Percentiles rank a stretch among this genome's conserved stretches.
Conservation (phyloP, 1,140 invertebrate genomes). For the Drosophila fuyamai region DNA sequence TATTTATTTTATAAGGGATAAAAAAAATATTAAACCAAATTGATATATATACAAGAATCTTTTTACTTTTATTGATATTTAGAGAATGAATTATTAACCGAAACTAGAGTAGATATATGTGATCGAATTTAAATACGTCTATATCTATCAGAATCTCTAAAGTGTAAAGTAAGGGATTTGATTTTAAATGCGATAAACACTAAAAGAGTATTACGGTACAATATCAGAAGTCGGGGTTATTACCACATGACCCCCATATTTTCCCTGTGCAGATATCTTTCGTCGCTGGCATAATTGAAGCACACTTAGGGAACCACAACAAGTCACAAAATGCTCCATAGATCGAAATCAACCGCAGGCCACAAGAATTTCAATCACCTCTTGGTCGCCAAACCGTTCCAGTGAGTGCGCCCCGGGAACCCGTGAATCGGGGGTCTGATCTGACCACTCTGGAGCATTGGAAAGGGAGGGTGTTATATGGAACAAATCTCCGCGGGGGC, state of each 20-base stretch:
- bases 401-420: conserved; percentile 17
- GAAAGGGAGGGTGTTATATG: conserved; percentile 1
- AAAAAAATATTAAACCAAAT: too few relatives aligned
- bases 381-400: conserved; percentile 32
- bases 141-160: too few relatives aligned
- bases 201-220: too few relatives aligned
- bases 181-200: too few relatives aligned
- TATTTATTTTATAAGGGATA: too few relatives aligned
- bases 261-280: conserved; percentile 4
- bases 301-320: conserved; percentile 38
- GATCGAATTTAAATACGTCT: too few relatives aligned
- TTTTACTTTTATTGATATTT: too few relatives aligned
- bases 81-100: too few relatives aligned
- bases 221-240: background rate
- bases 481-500: conserved; percentile 5
- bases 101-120: too few relatives aligned
- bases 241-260: background rate
- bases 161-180: too few relatives aligned
- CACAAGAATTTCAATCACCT: conserved; percentile 50
- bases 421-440: background rate
- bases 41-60: too few relatives aligned
- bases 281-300: conserved; percentile 37
- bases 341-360: conserved; percentile 43
- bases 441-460: background rate
- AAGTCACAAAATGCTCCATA: conserved; percentile 32